A percentile compares a stretch with the other conserved stretches of the same genome.
Evolutionary conservation across 2,888 invertebrate genomes (phyloP).

Genomic region (Galerucella nymphaeae): DNA sequence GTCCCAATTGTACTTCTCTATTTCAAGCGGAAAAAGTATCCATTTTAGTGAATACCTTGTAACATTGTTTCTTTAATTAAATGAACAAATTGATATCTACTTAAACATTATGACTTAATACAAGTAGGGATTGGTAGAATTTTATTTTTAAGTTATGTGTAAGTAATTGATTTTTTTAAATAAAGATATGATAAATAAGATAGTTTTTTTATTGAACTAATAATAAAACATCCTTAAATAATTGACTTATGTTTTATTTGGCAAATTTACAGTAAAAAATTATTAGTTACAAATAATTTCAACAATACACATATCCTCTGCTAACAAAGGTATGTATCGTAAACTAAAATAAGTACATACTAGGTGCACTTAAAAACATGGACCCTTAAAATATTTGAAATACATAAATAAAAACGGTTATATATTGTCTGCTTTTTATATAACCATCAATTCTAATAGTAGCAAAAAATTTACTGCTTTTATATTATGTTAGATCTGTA

Average conservation of each 20-base stretch:
- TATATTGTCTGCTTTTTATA: neutral
- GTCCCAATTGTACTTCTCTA: no score
- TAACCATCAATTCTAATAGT: constrained; percentile 6
- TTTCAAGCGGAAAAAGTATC: no score
- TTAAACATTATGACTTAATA: neutral
- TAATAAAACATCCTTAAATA: constrained; percentile 37
- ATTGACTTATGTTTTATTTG: constrained; percentile 60
- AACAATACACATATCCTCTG: constrained; percentile 38
- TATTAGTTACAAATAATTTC: constrained; percentile 48
- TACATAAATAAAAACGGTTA: no score
- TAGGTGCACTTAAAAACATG: constrained; percentile 46
- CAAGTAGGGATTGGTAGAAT: neutral
- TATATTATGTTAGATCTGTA: neutral
- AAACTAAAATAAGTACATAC: constrained; percentile 39
- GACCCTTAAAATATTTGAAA: constrained; percentile 52
- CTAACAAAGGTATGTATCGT: constrained; percentile 39
- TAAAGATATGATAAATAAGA: neutral
- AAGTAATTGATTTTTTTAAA: neutral
- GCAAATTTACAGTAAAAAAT: constrained; percentile 57
- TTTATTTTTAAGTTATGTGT: neutral
- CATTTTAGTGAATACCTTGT: no score
- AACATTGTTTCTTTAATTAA: neutral
- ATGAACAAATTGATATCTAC: neutral
- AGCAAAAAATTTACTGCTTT: no score
- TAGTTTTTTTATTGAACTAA: neutral